These are phyloP conservation scores for Drosophila rhopaloa DNA, from an alignment of 1,140 invertebrate species.

Conservation along the genomic window DNA sequence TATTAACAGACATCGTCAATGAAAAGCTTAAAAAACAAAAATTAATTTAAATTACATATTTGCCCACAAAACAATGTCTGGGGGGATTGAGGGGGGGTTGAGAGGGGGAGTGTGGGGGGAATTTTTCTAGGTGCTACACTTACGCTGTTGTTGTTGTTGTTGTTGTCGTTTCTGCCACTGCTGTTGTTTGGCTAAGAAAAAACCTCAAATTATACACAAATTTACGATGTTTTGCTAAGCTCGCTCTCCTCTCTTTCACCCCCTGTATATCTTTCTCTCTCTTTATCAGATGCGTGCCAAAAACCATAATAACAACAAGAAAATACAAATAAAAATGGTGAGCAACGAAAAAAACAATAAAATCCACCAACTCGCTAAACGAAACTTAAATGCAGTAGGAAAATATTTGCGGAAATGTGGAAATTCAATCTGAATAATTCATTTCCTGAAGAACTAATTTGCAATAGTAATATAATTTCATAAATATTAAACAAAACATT, in stretches of 20 bases:
- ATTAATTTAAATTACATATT: conserved; percentile 69
- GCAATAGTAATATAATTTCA: no score
- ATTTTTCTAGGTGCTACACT: conserved; percentile 9
- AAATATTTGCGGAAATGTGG: neutral
- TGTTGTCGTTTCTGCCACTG: conserved; percentile 9
- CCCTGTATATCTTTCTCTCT: neutral
- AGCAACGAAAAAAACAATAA: conserved; percentile 29
- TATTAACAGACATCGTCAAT: conserved; percentile 55
- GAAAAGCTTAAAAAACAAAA: conserved; percentile 65
- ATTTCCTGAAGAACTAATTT: neutral
- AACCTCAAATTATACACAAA: conserved; percentile 67
- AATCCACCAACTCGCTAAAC: conserved; percentile 15
- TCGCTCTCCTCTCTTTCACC: neutral
- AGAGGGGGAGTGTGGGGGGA: neutral
- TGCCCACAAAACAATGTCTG: conserved; percentile 54
- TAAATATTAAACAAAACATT: no score
- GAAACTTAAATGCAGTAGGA: conserved; percentile 9
- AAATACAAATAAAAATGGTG: conserved; percentile 23
- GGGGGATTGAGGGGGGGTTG: neutral
- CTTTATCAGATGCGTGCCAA: conserved; percentile 37
- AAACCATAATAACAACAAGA: conserved; percentile 39
- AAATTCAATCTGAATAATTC: neutral
- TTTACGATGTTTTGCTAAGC: conserved; percentile 58
- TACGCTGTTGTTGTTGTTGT: conserved; percentile 21
- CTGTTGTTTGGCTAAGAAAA: conserved; percentile 54